phyloP scores from a whole-genome alignment of 2,797 vertebrate species.

The Chiroxiphia lanceolata region DNA sequence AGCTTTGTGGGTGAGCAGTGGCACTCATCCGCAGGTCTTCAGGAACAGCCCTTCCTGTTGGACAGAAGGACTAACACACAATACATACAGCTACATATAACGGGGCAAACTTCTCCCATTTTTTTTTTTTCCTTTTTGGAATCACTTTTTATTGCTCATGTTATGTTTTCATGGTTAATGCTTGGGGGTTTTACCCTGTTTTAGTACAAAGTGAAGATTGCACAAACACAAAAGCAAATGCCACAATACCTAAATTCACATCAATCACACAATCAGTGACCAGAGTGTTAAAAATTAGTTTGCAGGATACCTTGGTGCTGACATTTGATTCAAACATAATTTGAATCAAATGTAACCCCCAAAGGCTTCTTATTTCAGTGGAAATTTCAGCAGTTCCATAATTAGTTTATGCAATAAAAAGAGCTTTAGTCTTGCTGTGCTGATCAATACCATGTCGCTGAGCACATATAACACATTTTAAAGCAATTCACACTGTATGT shows the following conservation, averaged over 20 bases:
- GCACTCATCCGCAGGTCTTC: background rate
- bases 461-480: background rate
- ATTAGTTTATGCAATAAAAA: background rate
- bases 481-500: background rate
- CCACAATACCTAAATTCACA: background rate
- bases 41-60: background rate
- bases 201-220: background rate
- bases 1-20: background rate
- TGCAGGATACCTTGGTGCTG: background rate
- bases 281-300: background rate
- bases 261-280: background rate
- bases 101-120: background rate
- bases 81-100: accelerated
- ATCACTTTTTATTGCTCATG: background rate
- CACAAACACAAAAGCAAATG: background rate
- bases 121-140: background rate
- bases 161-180: background rate
- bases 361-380: background rate
- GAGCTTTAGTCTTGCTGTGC: background rate
- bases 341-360: too few species aligned
- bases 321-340: background rate
- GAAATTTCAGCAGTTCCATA: background rate
- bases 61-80: background rate
- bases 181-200: background rate
- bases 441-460: background rate